Evolutionary conservation across 2,113 vertebrate species (phyloP), one percentile per base, ranked within the genome.

Genomic region (Anser brachyrhynchus): DNA sequence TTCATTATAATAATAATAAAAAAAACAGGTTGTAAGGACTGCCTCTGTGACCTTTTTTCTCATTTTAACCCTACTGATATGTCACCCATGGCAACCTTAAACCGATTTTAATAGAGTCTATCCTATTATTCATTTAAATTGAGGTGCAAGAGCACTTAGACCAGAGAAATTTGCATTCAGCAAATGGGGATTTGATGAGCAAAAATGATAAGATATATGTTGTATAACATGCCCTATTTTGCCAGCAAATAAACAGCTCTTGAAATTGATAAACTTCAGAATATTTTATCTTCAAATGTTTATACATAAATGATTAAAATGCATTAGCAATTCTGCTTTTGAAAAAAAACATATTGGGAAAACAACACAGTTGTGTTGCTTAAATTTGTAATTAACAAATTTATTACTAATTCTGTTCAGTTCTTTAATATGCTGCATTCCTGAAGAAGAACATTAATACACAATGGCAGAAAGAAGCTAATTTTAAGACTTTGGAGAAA

Each of bases 341-440:
- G 97, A 97, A 98, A 98, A 97, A 98, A 98, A 98, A 97, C 97
- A 98, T 98, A 98, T 98, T 98, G 98, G 98, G 98, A 98, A 98
- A 98, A 98, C 98, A 98, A 98, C 98, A 98, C 97, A 98, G 98
- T 98, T 98, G 98, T 98, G 98, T 98, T 98, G 98, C 98, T 98
- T 98, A 98, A 98, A 98, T 98, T 98, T 98, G 98, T 99, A 99
- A 99, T 98, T 98, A 98, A 98, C 98, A 98, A 98, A 98, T 99
- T 98, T 99, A 99, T 98, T 98, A 98, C 98, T 98, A 98, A 98
- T 98, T 98, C 98, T 98, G 98, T 97, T 98, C 98, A 97, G 98
- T 98, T 98, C 98, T 98, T 98, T 98, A 98, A 98, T 98, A 98
- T 98, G 98, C 98, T 98, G 97, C 97, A 98, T 98, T 98, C 98